Evolutionary conservation across 2,797 vertebrate genomes (phyloP), one percentile per base, ranked within the genome.

Genomic region (Hemitrygon akajei): DNA sequence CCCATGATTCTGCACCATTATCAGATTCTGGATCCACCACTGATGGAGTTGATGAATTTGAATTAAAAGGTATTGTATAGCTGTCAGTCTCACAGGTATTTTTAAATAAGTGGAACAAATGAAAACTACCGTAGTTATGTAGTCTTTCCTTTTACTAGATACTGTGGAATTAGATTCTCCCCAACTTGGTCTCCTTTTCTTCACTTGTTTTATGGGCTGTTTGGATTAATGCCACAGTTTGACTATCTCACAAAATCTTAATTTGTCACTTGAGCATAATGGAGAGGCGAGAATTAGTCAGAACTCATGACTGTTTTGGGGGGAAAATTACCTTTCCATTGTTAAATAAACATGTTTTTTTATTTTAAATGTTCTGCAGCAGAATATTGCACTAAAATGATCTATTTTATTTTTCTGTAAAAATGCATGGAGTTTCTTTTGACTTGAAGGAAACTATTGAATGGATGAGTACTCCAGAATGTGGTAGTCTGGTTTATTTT

Each of bases 41-140:
- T 0, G 98, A 98, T 93, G 99, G 99, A 81, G 97, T 98, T 95
- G 98, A 99, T 94, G 98, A 99, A 94, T 97, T 97, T 0, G 98
- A 98, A 95, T 97, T 98, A 75, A 97, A 91, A 98, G 98, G 98
- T 93, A 75, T 58, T 40, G 89, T 40, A 16, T 91, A 10, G 56
- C 16, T 27, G 40, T 12, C 7, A 40, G 71, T 75, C 71, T 22
- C 22, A 25, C 5, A 75, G 71, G 22, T 25, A 27, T 75, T 47
- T 47, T 47, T 47, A 47, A 20, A 18, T 60, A 60, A 30, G 56
- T 63, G 63, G n/a, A 37, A 89, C 63, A 37, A 18, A 25, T 75
- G 18, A 20, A 66, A 89, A 58, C 9, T 58, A n/a, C n/a, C n/a
- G n/a, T n/a, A 56, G 40, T 84, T 56, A 58, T 58, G 22, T 58